Conservation (phyloP, 2,888 invertebrate genomes). For the Epistrophe eligans region DNA sequence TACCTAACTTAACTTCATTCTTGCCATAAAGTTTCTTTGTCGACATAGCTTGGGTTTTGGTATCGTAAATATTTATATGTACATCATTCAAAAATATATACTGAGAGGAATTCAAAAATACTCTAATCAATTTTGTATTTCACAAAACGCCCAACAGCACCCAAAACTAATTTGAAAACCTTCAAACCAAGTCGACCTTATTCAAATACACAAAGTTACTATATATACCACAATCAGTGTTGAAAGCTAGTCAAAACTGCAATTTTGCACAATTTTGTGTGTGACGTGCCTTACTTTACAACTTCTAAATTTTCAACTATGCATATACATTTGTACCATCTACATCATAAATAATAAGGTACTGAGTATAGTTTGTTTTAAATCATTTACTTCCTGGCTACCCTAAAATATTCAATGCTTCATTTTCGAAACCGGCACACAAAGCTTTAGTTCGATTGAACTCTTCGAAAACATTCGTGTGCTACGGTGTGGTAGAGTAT, state of each 20-base stretch:
- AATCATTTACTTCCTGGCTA: conserved; percentile 36
- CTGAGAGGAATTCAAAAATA: background rate
- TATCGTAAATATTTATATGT: background rate
- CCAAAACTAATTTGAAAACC: conserved; percentile 1
- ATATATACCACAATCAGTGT: background rate
- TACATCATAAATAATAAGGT: too few relatives aligned
- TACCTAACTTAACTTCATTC: too few relatives aligned
- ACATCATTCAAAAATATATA: background rate
- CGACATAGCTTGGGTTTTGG: too few relatives aligned
- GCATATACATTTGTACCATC: too few relatives aligned
- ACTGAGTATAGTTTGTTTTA: background rate
- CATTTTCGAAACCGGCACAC: conserved; percentile 26
- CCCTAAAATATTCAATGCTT: conserved; percentile 26
- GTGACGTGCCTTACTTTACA: conserved; percentile 8
- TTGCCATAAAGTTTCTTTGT: too few relatives aligned
- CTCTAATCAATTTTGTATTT: background rate
- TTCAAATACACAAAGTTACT: conserved; percentile 6
- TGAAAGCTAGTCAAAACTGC: background rate
- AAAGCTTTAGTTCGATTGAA: conserved; percentile 37
- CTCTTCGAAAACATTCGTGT: background rate
- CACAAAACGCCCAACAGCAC: background rate
- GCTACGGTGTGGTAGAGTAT: background rate
- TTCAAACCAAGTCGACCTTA: background rate
- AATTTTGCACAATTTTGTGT: background rate
- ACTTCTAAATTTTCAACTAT: background rate